phyloP scores from a whole-genome alignment of 2,888 invertebrate genomes.

The Quadroppia sp. region DNA sequence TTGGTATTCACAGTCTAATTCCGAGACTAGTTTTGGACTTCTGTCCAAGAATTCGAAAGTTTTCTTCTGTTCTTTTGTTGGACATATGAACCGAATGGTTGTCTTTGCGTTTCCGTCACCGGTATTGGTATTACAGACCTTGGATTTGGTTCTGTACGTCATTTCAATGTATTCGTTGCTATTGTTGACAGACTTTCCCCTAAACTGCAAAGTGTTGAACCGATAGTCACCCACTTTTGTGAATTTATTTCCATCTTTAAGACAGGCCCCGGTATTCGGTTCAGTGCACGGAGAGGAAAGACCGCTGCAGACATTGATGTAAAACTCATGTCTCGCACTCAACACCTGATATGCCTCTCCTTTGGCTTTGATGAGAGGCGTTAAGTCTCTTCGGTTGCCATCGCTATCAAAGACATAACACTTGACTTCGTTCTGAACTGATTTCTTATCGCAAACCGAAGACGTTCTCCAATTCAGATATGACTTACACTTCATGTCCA shows the following conservation, averaged over 20 bases:
- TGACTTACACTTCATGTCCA: conserved; percentile 48
- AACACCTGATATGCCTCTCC: conserved; percentile 50
- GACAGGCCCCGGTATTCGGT: conserved; percentile 24
- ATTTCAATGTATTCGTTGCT: conserved; percentile 31
- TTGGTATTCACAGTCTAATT: conserved; percentile 50
- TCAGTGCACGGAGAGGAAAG: neutral
- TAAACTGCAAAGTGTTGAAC: conserved; percentile 22
- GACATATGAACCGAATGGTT: conserved; percentile 37
- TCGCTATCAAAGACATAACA: conserved; percentile 51
- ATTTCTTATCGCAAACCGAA: conserved; percentile 49
- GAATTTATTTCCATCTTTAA: neutral
- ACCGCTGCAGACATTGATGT: conserved; percentile 53
- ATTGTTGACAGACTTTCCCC: neutral
- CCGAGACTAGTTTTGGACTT: conserved; percentile 44
- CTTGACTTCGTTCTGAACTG: conserved; percentile 49
- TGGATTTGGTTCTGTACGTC: conserved; percentile 32
- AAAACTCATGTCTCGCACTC: conserved; percentile 48
- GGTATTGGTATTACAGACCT: neutral
- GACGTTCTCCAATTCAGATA: conserved; percentile 52
- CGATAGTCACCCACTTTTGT: conserved; percentile 20
- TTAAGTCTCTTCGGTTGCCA: conserved; percentile 50
- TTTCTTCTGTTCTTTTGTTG: neutral
- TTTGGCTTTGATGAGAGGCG: conserved; percentile 50
- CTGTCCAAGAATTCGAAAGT: conserved; percentile 18
- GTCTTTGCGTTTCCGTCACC: conserved; percentile 1